Evolutionary conservation across 2,113 vertebrate species (phyloP).

Genomic region (Polypterus senegalus): DNA sequence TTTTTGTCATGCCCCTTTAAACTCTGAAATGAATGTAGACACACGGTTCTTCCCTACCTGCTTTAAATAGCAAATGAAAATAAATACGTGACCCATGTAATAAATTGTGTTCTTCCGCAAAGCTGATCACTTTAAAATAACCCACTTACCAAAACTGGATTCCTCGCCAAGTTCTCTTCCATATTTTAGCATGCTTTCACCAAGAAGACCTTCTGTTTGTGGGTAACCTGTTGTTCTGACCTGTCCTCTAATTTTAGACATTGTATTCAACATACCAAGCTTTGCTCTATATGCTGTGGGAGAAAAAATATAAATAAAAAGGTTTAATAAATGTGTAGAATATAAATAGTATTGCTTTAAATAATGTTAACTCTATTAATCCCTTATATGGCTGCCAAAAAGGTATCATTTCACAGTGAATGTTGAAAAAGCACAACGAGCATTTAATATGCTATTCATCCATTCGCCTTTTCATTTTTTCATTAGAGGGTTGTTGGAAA

Average conservation of each 20-base stretch:
- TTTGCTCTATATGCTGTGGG: conserved; percentile 75
- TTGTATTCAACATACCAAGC: conserved; percentile 83
- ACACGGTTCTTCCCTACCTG: neutral
- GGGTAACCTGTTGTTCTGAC: conserved; percentile 82
- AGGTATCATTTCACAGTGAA: too few species aligned
- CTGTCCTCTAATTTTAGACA: conserved; percentile 88
- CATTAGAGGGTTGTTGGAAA: too few species aligned
- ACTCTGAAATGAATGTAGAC: neutral
- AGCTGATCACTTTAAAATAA: neutral
- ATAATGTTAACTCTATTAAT: too few species aligned
- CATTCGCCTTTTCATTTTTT: too few species aligned
- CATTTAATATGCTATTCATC: too few species aligned
- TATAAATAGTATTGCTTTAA: too few species aligned
- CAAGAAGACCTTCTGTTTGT: conserved; percentile 80
- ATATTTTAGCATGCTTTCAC: conserved; percentile 81
- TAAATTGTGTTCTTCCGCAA: neutral
- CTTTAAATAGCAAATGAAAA: neutral
- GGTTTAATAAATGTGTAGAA: too few species aligned
- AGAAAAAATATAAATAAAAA: neutral
- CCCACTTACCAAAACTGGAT: conserved; percentile 71
- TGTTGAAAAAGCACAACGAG: too few species aligned
- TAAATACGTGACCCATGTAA: neutral
- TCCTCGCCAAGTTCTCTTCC: conserved; percentile 77
- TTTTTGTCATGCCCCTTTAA: neutral
- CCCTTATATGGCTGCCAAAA: too few species aligned